A percentile compares a stretch with the other conserved stretches of the same genome.
Evolutionary conservation across 2,797 vertebrate species (phyloP).

Genomic region (Petrocephalus schoutedeni): DNA sequence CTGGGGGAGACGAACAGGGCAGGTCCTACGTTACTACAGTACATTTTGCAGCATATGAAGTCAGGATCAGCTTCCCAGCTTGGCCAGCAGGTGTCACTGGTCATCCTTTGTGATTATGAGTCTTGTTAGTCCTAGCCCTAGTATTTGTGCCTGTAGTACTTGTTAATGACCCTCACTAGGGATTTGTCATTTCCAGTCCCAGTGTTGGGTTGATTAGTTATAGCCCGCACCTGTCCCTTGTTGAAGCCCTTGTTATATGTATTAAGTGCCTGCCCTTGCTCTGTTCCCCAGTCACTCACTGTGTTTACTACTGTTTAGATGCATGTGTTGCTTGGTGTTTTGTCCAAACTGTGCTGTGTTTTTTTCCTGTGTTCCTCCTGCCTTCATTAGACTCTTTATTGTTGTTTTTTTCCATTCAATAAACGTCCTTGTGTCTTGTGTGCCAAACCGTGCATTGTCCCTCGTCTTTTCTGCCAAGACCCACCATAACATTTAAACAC

Average conservation of each 20-base stretch:
- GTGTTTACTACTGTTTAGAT: neutral
- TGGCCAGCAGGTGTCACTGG: neutral
- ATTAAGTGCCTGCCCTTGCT: neutral
- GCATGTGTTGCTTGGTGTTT: neutral
- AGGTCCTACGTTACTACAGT: neutral
- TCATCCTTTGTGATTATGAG: neutral
- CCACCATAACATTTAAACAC: neutral
- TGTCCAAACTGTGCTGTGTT: neutral
- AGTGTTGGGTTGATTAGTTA: neutral
- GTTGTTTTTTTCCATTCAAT: neutral
- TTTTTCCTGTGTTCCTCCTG: neutral
- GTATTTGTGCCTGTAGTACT: neutral
- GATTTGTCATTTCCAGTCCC: neutral
- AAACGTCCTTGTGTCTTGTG: neutral
- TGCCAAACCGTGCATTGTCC: neutral
- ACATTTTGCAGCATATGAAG: neutral
- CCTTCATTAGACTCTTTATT: neutral
- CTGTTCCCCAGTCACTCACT: neutral
- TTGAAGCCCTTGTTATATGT: neutral
- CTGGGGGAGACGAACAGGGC: slow-evolving; percentile 50
- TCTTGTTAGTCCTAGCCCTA: neutral
- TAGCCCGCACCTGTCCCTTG: neutral
- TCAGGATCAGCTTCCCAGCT: neutral
- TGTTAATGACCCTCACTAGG: neutral
- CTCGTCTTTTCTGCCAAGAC: neutral